Percentiles rank a stretch among this genome's conserved stretches.
Evolutionary conservation across 2,888 invertebrate genomes (phyloP).

Genomic region (Oasisia sp.): DNA sequence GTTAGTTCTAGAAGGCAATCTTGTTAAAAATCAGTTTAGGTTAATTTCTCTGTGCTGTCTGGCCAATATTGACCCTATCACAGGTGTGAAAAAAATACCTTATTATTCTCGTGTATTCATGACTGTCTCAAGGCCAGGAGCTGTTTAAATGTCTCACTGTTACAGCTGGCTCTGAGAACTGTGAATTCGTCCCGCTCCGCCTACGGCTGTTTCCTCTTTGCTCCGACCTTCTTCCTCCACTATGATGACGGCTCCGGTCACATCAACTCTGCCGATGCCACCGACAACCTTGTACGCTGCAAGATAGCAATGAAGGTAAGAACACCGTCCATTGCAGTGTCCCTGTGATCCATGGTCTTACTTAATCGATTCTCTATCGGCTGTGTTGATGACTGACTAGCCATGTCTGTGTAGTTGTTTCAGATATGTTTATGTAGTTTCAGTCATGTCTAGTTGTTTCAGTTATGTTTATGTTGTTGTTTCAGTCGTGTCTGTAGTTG

Average conservation of each 20-base stretch:
- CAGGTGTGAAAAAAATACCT: too few species aligned
- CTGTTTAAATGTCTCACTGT: constrained; percentile 33
- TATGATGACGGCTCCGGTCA: constrained; percentile 69
- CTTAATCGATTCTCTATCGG: too few species aligned
- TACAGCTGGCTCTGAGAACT: constrained; percentile 76
- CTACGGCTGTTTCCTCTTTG: constrained; percentile 82
- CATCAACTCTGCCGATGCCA: constrained; percentile 46
- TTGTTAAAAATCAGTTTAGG: too few species aligned
- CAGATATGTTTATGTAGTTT: neutral
- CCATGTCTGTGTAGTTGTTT: neutral
- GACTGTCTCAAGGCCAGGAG: neutral
- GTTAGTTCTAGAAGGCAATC: too few species aligned
- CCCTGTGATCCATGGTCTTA: neutral
- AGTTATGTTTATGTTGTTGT: neutral
- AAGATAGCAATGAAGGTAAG: constrained; percentile 85
- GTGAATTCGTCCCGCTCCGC: constrained; percentile 88
- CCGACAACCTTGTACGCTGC: constrained; percentile 74
- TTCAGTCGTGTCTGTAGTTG: neutral
- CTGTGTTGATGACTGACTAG: too few species aligned
- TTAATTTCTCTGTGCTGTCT: too few species aligned
- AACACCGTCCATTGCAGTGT: neutral
- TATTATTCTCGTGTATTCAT: neutral
- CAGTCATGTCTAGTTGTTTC: neutral
- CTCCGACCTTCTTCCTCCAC: constrained; percentile 80
- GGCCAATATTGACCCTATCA: too few species aligned